Evolutionary conservation across 1,140 invertebrate species (phyloP), one percentile per base, ranked within the genome.

Genomic region (Magallana ariakensis): DNA sequence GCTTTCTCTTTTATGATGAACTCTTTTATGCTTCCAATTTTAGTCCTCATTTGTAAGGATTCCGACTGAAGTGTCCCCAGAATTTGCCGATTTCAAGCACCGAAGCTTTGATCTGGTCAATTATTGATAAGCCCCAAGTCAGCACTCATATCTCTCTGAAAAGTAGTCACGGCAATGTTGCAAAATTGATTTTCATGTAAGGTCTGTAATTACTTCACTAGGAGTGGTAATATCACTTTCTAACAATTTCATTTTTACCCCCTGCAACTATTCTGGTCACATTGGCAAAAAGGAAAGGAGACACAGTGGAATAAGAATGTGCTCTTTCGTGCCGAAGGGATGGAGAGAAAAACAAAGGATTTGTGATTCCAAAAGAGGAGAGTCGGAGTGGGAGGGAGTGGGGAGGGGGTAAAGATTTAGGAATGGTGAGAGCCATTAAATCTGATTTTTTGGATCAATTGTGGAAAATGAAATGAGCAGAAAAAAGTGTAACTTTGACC

Each of bases 161-260:
- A 26, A 26, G 66, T 75, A 75, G 22, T 75, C 22, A 7, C 22
- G 0, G 58, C 11, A 10, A n/a, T 13, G 58, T 13, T 11, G 6
- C 9, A 60, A 60, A 22, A 75, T 75, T 75, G 66, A 75, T 75
- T 75, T 75, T 26, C 22, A 26, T 75, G 66, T 75, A 33, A 22
- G 22, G 66, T 75, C 66, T 33, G 26, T 75, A 75, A 75, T 75
- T 75, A 75, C 26, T 75, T 75, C 22, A 75, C 66, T 75, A 75
- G 66, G 66, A 75, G 66, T 75, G 66, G 19, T 26, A 26, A 26
- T 75, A 75, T 75, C 62, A 70, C 26, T 70, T 70, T 70, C 62
- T 19, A 70, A 70, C 62, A 70, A 70, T 22, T 70, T 70, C 62
- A 9, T 70, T 70, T 75, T 46, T 75, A 60, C 66, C 33, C 22